phyloP scores from a whole-genome alignment of 2,113 vertebrate genomes.

The Antennarius striatus region DNA sequence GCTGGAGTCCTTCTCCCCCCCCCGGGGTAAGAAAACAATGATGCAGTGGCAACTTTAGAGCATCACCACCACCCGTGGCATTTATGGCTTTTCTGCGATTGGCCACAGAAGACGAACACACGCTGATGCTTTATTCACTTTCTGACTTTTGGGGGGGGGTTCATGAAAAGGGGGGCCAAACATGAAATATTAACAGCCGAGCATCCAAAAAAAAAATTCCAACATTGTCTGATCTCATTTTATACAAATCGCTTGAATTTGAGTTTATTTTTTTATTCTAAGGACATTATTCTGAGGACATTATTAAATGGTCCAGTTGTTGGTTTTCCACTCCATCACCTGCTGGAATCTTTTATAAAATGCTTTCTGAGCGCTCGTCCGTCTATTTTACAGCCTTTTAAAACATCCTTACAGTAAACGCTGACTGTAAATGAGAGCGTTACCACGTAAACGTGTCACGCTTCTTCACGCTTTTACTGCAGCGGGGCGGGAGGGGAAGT shows the following conservation, averaged over 20 bases:
- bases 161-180: slow-evolving; percentile 60
- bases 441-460: slow-evolving; percentile 57
- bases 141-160: slow-evolving; percentile 42
- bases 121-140: slow-evolving; percentile 82
- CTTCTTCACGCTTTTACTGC: slow-evolving; percentile 55
- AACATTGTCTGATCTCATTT: background rate
- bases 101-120: slow-evolving; percentile 54
- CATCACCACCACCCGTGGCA: slow-evolving; percentile 59
- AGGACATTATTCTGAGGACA: too few species aligned
- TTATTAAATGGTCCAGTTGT: too few species aligned
- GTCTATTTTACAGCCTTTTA: slow-evolving; percentile 61
- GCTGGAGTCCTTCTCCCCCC: slow-evolving; percentile 54
- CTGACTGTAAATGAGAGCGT: slow-evolving; percentile 61
- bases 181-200: slow-evolving; percentile 77
- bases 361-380: slow-evolving; percentile 32
- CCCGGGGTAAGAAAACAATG: slow-evolving; percentile 64
- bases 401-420: slow-evolving; percentile 53
- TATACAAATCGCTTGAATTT: background rate
- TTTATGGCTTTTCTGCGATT: slow-evolving; percentile 35
- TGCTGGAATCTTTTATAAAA: slow-evolving; percentile 34
- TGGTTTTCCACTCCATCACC: background rate
- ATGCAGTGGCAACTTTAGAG: slow-evolving; percentile 66
- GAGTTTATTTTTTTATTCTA: too few species aligned
- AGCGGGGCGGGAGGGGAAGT: slow-evolving; percentile 46
- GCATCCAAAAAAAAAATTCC: slow-evolving; percentile 39